Percentiles rank a stretch among this genome's conserved stretches.
These are phyloP conservation scores for Muntiacus reevesi DNA, from an alignment of 2,113 vertebrate species.

Conservation along the genomic window DNA sequence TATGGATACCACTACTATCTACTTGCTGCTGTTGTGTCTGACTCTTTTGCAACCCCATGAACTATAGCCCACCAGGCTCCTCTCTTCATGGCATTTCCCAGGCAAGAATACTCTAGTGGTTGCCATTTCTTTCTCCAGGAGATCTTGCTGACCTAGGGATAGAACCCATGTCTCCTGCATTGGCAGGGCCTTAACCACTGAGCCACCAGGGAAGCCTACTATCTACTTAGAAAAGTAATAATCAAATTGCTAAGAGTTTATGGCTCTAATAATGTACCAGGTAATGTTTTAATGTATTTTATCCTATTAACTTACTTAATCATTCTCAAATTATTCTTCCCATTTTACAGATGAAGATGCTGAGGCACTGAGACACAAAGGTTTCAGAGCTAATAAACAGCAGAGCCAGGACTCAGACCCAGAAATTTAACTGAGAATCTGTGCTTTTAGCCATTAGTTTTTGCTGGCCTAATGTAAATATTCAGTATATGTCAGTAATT, in stretches of 20 bases:
- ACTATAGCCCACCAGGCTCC: neutral
- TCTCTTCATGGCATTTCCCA: neutral
- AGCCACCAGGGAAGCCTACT: neutral
- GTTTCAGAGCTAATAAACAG: neutral
- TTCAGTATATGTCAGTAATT: neutral
- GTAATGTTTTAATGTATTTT: neutral
- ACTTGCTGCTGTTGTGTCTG: neutral
- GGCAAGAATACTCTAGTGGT: neutral
- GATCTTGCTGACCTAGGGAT: neutral
- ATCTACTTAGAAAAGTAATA: neutral
- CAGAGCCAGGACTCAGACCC: neutral
- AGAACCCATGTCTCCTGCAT: neutral
- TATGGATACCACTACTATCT: neutral
- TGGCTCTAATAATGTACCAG: neutral
- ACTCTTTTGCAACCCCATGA: neutral
- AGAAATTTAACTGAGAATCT: neutral
- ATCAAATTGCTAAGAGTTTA: neutral
- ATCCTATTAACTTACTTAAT: neutral
- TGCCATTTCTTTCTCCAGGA: neutral
- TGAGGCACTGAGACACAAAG: neutral
- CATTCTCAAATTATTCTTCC: neutral
- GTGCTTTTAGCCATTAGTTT: neutral
- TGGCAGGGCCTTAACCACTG: neutral
- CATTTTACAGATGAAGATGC: neutral
- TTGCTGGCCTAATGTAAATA: neutral